phyloP scores from a whole-genome alignment of 2,888 invertebrate species.

The Baronia brevicornis region DNA sequence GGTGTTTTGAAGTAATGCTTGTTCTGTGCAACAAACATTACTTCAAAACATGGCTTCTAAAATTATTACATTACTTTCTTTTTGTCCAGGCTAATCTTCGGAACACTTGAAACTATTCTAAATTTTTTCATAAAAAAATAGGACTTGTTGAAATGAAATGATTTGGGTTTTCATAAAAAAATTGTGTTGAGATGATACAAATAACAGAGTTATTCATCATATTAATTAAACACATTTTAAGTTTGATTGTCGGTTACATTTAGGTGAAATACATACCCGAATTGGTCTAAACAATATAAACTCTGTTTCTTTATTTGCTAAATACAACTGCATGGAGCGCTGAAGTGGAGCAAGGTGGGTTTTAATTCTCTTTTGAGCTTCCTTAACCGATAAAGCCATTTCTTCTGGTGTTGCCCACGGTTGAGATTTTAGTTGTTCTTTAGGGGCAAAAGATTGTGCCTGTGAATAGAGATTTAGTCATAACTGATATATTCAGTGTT shows the following conservation, averaged over 20 bases:
- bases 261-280: constrained; percentile 72
- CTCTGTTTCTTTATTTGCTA: constrained; percentile 97
- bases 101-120: too few relatives aligned
- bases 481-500: background rate
- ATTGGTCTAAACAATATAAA: constrained; percentile 97
- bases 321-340: constrained; percentile 93
- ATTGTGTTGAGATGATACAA: too few relatives aligned
- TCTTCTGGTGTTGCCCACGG: constrained; percentile 81
- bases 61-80: too few relatives aligned
- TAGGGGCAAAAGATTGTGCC: constrained; percentile 45
- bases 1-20: too few relatives aligned
- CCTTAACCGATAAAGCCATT: constrained; percentile 82
- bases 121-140: too few relatives aligned
- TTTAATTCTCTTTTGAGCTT: constrained; percentile 87
- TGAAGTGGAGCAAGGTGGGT: constrained; percentile 86
- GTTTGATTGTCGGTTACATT: background rate
- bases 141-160: too few relatives aligned
- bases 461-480: constrained; percentile 24
- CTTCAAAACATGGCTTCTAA: too few relatives aligned
- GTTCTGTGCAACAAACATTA: too few relatives aligned
- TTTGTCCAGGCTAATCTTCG: too few relatives aligned
- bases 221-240: too few relatives aligned
- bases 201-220: too few relatives aligned
- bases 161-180: too few relatives aligned
- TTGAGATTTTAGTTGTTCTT: constrained; percentile 45